Base-by-base conservation (phyloP, 2,797 vertebrate genomes). In the Vultur gryphus region DNA sequence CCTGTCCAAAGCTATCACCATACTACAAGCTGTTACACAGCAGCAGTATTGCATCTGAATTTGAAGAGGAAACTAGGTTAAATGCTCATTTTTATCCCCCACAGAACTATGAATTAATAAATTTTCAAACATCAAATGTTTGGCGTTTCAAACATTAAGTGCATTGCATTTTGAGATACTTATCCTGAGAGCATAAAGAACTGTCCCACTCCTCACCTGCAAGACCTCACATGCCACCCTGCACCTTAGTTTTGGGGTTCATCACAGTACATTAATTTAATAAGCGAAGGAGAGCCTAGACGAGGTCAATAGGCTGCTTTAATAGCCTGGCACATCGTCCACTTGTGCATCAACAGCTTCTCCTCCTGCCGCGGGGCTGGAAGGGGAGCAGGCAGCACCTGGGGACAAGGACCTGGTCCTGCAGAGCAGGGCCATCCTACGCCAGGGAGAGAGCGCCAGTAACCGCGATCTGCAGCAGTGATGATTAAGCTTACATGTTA, bases 381-480 rank as follows among this genome's bases (percentile, higher is more conserved):
- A 51, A 80, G 18, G 35, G 39, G 23, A 90, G 23, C 10, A 10
- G 26, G 43, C 48, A 23, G 9, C 4, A 3, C 9, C 16, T 16
- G 39, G 75, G 35, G 54, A 65, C 43, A 49, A 61, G 41, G n/a
- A 79, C 4, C 13, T 1, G 0, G 25, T 46, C 51, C 66, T 2
- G 7, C 35, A 66, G 21, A 2, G 0, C 1, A 16, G 2, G 1
- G 11, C 43, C 39, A 28, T 7, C 49, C 65, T 7, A 5, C 4
- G 2, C 8, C 57, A 37, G 33, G 15, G 31, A 66, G 31, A 24
- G 33, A 57, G 37, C 43, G 28, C 13, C 24, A 54, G 14, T 5
- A n/a, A 61, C 43, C 5, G 1, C 11, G 2, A 6, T 13, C 21
- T 44, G 44, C 44, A 31, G 39, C 9, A 2, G 26, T 1, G 4